phyloP scores from a whole-genome alignment of 2,888 invertebrate species.

The Deroplatys truncata region DNA sequence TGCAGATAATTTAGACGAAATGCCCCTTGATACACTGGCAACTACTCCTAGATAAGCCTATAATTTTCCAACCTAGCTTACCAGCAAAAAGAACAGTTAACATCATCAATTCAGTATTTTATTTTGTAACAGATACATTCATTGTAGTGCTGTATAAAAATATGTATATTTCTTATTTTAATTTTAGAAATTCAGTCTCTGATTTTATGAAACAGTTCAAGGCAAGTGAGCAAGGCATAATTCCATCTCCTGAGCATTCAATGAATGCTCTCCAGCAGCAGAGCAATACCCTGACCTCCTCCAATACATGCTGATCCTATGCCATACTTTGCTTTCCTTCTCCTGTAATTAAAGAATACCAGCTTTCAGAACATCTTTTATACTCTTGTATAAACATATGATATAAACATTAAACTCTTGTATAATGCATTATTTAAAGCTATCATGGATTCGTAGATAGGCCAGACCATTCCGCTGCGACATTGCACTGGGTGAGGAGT shows the following conservation, averaged over 20 bases:
- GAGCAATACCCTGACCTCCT: slow-evolving; percentile 95
- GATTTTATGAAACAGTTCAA: background rate
- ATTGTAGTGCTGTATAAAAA: background rate
- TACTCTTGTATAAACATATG: too few relatives aligned
- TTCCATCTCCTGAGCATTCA: background rate
- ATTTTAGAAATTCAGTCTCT: background rate
- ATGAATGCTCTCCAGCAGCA: slow-evolving; percentile 72
- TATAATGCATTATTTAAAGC: too few relatives aligned
- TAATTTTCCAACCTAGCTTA: too few relatives aligned
- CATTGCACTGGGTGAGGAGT: too few relatives aligned
- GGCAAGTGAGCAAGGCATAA: background rate
- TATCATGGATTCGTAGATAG: too few relatives aligned
- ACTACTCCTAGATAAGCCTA: too few relatives aligned
- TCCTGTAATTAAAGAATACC: slow-evolving; percentile 51
- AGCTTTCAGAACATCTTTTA: background rate
- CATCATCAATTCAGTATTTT: background rate
- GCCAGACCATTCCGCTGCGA: too few relatives aligned
- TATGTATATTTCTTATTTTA: background rate
- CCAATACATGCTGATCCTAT: slow-evolving; percentile 98
- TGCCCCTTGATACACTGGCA: too few relatives aligned
- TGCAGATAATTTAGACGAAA: too few relatives aligned
- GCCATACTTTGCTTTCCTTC: slow-evolving; percentile 77
- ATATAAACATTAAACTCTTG: too few relatives aligned
- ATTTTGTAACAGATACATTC: background rate
- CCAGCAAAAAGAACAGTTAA: background rate